Conservation (phyloP, 2,888 invertebrate genomes). For the Limnephilus lunatus region DNA sequence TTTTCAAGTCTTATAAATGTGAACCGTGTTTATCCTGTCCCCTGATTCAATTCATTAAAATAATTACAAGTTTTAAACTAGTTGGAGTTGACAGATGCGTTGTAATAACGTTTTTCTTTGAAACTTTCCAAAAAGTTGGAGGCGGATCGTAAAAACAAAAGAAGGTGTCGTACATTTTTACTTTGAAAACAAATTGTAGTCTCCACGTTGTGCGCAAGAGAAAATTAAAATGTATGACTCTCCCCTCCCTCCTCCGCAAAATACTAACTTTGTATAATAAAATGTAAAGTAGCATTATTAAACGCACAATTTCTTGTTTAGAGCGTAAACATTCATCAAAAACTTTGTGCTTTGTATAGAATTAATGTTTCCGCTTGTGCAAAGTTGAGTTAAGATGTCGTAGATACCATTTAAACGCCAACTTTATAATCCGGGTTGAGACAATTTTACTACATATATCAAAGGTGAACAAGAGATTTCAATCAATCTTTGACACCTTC, state of each 20-base stretch:
- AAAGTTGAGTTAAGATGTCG: not conserved
- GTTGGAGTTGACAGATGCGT: not conserved
- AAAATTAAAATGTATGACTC: not conserved
- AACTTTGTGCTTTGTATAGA: not conserved
- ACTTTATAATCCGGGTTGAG: not conserved
- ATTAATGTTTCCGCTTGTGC: not conserved
- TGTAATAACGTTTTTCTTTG: not conserved
- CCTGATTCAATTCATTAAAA: not conserved
- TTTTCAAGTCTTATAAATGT: not conserved
- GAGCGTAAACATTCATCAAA: not conserved
- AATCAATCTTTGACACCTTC: not conserved
- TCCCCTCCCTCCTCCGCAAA: not conserved
- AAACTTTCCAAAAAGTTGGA: not conserved
- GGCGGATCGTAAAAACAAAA: not conserved
- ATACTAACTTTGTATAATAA: not conserved
- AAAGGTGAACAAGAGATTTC: not conserved
- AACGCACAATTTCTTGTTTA: not conserved
- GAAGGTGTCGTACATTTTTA: not conserved
- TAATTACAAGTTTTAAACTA: not conserved
- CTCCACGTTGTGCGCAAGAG: not conserved
- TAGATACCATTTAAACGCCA: not conserved
- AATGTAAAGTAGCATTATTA: not conserved
- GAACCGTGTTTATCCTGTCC: not conserved
- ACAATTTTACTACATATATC: not conserved
- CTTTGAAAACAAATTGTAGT: not conserved